These are phyloP conservation scores for Magallana angulata DNA, from an alignment of 1,140 invertebrate species.

Conservation along the genomic window DNA sequence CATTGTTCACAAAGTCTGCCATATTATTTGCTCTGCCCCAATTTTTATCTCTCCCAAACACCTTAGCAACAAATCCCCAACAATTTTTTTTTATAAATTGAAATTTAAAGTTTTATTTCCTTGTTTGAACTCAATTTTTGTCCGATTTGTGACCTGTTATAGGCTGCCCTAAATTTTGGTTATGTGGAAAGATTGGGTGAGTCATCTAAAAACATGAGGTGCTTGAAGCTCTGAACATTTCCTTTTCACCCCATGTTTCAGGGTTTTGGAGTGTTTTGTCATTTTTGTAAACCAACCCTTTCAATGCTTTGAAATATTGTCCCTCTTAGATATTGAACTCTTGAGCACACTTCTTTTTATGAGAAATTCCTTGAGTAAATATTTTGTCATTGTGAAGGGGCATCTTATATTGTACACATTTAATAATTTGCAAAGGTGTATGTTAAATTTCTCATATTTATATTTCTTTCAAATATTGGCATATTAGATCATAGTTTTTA, in stretches of 20 bases:
- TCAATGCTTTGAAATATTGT: constrained; percentile 2
- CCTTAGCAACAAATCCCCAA: background rate
- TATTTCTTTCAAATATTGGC: background rate
- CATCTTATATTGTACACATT: background rate
- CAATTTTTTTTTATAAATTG: background rate
- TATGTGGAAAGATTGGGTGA: background rate
- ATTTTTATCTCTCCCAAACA: background rate
- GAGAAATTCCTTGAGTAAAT: constrained; percentile 12
- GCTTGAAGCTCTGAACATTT: background rate
- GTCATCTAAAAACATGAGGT: background rate
- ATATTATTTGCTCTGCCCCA: background rate
- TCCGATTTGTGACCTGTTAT: background rate
- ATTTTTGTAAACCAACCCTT: constrained; percentile 4
- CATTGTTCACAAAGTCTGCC: background rate
- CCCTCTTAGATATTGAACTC: background rate
- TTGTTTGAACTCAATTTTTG: background rate
- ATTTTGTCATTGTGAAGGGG: background rate
- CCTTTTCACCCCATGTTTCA: background rate
- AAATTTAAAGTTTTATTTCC: background rate
- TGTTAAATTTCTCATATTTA: background rate
- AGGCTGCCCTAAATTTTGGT: background rate
- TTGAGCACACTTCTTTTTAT: background rate
- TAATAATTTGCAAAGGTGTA: background rate
- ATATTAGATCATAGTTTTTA: too few species aligned
- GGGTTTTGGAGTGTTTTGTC: constrained; percentile 24